Base-by-base conservation (phyloP, 2,797 vertebrate species). In the Taeniopygia guttata region DNA sequence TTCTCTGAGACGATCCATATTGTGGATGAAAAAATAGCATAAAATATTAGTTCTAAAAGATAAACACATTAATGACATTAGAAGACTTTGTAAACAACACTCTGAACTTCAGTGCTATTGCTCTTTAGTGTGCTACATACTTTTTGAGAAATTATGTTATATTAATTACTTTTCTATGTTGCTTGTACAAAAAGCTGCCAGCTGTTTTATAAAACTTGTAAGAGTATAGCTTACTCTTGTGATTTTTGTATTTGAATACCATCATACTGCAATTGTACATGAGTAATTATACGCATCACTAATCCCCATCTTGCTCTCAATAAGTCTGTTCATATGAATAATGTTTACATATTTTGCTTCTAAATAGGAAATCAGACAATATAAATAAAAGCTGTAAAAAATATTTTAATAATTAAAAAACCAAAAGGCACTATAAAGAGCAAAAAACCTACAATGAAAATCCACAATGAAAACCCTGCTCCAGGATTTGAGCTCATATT, bases 181-280 rank as follows among this genome's bases (percentile, higher is more conserved):
- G 7, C 9, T 82, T 89, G 29, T 66, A 79, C 22, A 64, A 86
- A 84, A 94, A 89, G 8, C 40, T 93, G 49, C 18, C 36, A 69
- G 32, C 5, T 90, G 55, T 82, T 90, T 79, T 76, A 76, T 68
- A 88, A 89, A 95, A 67, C 51, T 68, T 88, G 42, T 62, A 94
- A 76, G 51, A 87, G 22, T 66, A 69, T 48, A 79, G 19, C 10
- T 93, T 43, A 90, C 15, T 87, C 18, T 12, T 90, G 26, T 84
- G 67, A 84, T 79, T 63, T 78, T 93, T 92, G 29, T 84, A 76
- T 87, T 89, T 74, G 40, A 90, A 84, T 87, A 26, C 32, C 51
- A 48, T 59, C 27, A 66, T 80, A 58, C 34, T 73, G 20, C 59
- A 76, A 40, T 55, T 45, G 30, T 83, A 89, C 55, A 70, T 0